Evolutionary conservation across 2,797 vertebrate species (phyloP), one percentile per base, ranked within the genome.

Genomic region (Alcedo atthis): DNA sequence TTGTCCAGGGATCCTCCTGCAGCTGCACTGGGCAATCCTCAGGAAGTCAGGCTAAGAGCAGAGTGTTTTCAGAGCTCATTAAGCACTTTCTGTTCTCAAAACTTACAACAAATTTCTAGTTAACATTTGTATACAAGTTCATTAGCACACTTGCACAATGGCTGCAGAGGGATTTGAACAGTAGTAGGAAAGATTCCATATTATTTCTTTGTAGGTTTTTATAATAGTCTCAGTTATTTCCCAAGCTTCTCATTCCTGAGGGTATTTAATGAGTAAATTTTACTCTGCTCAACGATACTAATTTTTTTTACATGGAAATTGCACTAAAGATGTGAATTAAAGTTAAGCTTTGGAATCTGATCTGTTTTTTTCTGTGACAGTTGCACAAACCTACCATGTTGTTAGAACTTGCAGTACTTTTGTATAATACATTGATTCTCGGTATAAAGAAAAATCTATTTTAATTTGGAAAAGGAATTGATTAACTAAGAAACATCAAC

Each of bases 211-310:
- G 59, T 70, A 62, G 28, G 71, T 88, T 93, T 89, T 69, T 51
- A 55, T 87, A 81, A 74, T 45, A 81, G 55, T 45, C 79, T 71
- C 48, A 33, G 35, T 94, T 92, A 92, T 96, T 94, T 95, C 94
- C 94, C 92, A 88, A 66, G 91, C 78, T 92, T 85, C 91, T 91
- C 69, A 26, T 94, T 83, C 55, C 43, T 89, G 77, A 70, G 58
- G 22, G 20, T 81, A 55, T 43, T 91, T 57, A 87, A 85, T 85
- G 30, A 84, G 49, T 57, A 30, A 87, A 5, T 59, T 24, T 82
- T 75, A 42, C 42, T 77, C 42, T 54, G 37, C n/a, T 90, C 17
- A 57, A 3, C 69, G 77, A 68, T 94, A 79, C n/a, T 4, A 53
- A 77, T n/a, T 10, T 82, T 91, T 33, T 86, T 57, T 12, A 85